Evolutionary conservation across 2,888 invertebrate species (phyloP), one percentile per base, ranked within the genome.

Genomic region (Omphaloscelis lunosa): DNA sequence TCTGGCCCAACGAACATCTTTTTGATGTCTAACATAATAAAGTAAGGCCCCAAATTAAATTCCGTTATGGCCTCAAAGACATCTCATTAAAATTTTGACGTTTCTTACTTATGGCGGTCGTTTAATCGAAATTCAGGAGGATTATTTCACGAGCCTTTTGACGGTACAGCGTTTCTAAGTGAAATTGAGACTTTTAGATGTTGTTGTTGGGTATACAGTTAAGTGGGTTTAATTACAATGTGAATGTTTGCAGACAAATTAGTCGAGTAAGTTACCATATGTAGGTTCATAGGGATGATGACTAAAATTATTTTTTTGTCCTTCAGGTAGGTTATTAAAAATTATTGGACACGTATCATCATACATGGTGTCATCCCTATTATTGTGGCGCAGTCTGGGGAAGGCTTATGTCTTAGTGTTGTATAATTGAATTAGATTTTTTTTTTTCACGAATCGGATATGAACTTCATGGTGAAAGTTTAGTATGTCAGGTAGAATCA

Each of bases 1-100:
- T 92, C 90, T 87, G 84, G 90, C 58, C 87, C 88, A 83, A 77
- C 81, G 88, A 86, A 80, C 80, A 81, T 88, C 90, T 88, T 91
- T 92, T 91, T 90, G 89, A 92, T 88, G 84, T 90, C 87, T 83
- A 85, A 83, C 86, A 85, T 87, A 88, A 89, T 89, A 90, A 89
- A 88, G 87, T 85, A 84, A 85, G 77, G 79, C 71, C 74, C 77
- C 65, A 86, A 87, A 89, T 90, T 90, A 89, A 88, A 90, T 91
- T 88, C 82, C 84, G 84, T 79, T 85, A 86, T 80, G 75, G 75
- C 45, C 66, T 86, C 87, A 88, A 83, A 88, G 87, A 83, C 80
- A 85, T 85, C 86, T 88, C 88, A 86, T 91, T 89, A 85, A 82
- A 85, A 86, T 86, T 83, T 86, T 84, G 87, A 83, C 85, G 75